Evolutionary conservation across 2,113 vertebrate genomes (phyloP).

Genomic region (Empidonax alnorum): DNA sequence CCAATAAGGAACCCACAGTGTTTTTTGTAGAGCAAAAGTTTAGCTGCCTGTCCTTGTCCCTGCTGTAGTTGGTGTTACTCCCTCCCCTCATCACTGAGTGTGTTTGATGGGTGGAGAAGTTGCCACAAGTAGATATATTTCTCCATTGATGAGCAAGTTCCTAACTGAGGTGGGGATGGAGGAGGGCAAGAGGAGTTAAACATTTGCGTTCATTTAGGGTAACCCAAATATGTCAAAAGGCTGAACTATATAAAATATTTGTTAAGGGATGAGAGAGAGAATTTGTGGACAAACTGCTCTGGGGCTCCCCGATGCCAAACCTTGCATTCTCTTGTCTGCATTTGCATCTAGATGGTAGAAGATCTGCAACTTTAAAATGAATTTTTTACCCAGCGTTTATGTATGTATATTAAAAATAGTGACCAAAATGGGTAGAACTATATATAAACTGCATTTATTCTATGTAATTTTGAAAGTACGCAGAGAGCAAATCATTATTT

Average conservation of each 20-base stretch:
- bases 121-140: neutral
- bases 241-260: neutral
- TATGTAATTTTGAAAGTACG: neutral
- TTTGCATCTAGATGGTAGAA: neutral
- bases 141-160: neutral
- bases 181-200: neutral
- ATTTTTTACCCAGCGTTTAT: neutral
- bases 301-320: neutral
- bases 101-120: neutral
- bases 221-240: neutral
- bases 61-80: neutral
- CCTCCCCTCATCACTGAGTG: neutral
- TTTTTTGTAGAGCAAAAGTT: neutral
- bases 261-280: neutral
- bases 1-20: neutral
- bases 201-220: neutral
- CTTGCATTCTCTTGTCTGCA: accelerated
- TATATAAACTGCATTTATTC: neutral
- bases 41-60: neutral
- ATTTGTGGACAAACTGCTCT: neutral
- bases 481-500: neutral
- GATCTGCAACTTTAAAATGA: neutral
- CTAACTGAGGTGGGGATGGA: neutral
- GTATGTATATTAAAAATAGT: neutral
- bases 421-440: neutral